Evolutionary conservation across 2,797 vertebrate genomes (phyloP).

Genomic region (Thunnus albacares): DNA sequence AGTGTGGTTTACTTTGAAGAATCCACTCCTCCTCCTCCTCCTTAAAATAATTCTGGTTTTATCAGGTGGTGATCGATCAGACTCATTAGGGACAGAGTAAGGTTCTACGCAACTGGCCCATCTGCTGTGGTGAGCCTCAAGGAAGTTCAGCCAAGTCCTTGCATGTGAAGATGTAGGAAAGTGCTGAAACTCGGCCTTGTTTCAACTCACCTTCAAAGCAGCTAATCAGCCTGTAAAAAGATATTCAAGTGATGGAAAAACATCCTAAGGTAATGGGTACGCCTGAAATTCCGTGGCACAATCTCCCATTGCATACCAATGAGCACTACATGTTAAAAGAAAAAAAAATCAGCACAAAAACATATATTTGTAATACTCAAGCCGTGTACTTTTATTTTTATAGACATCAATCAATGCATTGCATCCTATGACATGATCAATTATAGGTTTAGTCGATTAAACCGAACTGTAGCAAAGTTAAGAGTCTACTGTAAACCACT

Average conservation of each 20-base stretch:
- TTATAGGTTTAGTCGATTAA: background rate
- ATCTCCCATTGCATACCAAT: constrained; percentile 21
- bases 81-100: constrained; percentile 49
- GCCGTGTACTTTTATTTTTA: constrained; percentile 20
- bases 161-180: constrained; percentile 45
- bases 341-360: background rate
- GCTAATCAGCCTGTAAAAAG: constrained; percentile 40
- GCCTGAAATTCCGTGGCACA: constrained; percentile 4
- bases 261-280: constrained; percentile 30
- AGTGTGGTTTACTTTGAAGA: background rate
- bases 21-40: constrained; percentile 6
- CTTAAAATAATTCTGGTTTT: constrained; percentile 45
- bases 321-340: background rate
- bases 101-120: constrained; percentile 46
- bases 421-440: background rate
- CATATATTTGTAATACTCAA: constrained; percentile 17
- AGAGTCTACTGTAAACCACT: constrained; percentile 28
- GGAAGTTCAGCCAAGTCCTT: constrained; percentile 60
- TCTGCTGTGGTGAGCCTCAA: constrained; percentile 52
- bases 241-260: constrained; percentile 30
- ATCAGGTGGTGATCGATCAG: constrained; percentile 61
- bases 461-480: constrained; percentile 11
- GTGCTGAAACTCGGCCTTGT: constrained; percentile 36
- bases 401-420: background rate
- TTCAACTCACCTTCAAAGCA: constrained; percentile 49